phyloP scores from a whole-genome alignment of 2,113 vertebrate genomes.

The Melanerpes formicivorus region DNA sequence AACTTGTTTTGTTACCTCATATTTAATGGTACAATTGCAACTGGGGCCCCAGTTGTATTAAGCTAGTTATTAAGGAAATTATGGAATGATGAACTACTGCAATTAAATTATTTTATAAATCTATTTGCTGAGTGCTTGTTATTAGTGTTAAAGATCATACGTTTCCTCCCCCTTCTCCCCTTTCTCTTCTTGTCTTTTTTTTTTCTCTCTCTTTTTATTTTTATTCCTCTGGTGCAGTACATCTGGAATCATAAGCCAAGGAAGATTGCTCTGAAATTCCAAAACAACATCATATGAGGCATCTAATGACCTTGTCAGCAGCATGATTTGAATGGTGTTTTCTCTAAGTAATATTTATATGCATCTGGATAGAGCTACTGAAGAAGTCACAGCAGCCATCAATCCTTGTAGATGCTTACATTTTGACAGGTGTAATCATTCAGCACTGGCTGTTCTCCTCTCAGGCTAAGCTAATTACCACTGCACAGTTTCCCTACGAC shows the following conservation, averaged over 20 bases:
- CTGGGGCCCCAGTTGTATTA: neutral
- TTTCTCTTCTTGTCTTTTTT: neutral
- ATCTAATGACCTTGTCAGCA: neutral
- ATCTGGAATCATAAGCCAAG: neutral
- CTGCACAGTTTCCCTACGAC: neutral
- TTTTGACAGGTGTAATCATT: slow-evolving; percentile 33
- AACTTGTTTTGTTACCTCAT: neutral
- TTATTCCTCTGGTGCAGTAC: neutral
- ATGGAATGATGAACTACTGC: neutral
- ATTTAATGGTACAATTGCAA: neutral
- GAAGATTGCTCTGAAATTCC: slow-evolving; percentile 10
- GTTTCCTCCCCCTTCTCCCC: neutral
- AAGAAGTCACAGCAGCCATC: neutral
- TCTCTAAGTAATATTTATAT: neutral
- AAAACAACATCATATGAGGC: neutral
- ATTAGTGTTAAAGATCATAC: neutral
- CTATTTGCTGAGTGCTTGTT: slow-evolving; percentile 13
- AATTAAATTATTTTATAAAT: neutral
- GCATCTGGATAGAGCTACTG: neutral
- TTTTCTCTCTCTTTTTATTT: rapidly evolving
- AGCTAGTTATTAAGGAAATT: neutral
- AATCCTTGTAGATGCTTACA: neutral
- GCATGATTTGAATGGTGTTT: neutral
- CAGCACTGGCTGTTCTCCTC: neutral
- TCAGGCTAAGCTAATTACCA: neutral